Conservation (phyloP, 1,140 invertebrate genomes). For the Meloidogyne hapla region DNA sequence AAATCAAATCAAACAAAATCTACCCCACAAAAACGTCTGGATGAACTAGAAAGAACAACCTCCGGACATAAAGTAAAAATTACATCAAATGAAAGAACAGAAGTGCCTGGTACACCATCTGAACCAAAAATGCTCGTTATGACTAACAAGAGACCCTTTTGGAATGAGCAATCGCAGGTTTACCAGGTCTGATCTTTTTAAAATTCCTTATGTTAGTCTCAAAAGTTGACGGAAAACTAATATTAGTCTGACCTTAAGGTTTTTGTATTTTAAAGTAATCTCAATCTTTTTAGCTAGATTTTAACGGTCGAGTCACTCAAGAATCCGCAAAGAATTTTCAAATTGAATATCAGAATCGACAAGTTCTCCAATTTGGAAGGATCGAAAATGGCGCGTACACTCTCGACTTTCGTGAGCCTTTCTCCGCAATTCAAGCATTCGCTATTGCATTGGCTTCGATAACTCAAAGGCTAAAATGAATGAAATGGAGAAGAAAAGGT, state of each 20-base stretch:
- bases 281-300: conserved; percentile 76
- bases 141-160: conserved; percentile 98
- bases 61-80: neutral
- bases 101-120: neutral
- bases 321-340: conserved; percentile 99
- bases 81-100: neutral
- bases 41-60: neutral
- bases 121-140: conserved; percentile 70
- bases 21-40: neutral
- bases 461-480: conserved; percentile 89
- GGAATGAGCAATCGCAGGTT: conserved; percentile 98
- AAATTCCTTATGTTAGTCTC: neutral
- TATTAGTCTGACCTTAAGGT: too few relatives aligned
- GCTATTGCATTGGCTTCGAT: conserved; percentile 96
- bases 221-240: too few relatives aligned
- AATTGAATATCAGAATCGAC: conserved; percentile 92
- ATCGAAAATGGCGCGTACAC: conserved; percentile 98
- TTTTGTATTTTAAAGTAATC: conserved; percentile 12
- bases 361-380: conserved; percentile 98
- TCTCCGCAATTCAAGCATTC: conserved; percentile 95
- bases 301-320: conserved; percentile 96
- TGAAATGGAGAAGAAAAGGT: neutral
- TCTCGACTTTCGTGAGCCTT: conserved; percentile 96
- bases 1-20: neutral
- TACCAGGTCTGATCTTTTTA: conserved; percentile 71